phyloP scores from a whole-genome alignment of 2,113 vertebrate genomes.

The Zosterops lateralis region DNA sequence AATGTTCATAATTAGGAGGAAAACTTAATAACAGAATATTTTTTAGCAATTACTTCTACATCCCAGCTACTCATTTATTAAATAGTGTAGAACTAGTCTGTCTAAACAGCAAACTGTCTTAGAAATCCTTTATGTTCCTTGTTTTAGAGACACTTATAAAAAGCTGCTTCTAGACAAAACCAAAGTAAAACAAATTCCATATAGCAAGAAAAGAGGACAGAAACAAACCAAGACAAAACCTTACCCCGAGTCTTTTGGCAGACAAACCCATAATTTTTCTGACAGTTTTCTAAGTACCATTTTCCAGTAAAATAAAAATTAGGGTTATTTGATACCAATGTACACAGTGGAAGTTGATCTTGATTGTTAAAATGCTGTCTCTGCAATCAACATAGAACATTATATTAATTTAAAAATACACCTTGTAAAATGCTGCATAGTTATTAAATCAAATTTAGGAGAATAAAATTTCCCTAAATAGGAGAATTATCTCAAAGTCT shows the following conservation, averaged over 20 bases:
- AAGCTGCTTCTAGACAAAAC: background rate
- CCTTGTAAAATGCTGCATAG: background rate
- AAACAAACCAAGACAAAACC: conserved; percentile 32
- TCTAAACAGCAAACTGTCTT: background rate
- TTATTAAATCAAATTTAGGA: background rate
- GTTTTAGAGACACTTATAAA: background rate
- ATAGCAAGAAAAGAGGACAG: background rate
- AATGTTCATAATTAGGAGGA: background rate
- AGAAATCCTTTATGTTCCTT: background rate
- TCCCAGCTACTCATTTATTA: background rate
- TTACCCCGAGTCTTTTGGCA: conserved; percentile 90
- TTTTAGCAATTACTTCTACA: background rate
- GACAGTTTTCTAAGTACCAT: conserved; percentile 90
- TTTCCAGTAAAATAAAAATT: conserved; percentile 89
- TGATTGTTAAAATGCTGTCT: conserved; percentile 48
- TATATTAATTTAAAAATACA: background rate
- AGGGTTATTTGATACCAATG: conserved; percentile 85
- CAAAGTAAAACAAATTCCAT: background rate
- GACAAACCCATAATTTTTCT: conserved; percentile 84
- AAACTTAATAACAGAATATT: background rate
- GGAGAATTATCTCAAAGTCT: background rate
- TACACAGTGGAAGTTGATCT: conserved; percentile 78
- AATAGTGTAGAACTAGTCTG: background rate
- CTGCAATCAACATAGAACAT: conserved; percentile 55
- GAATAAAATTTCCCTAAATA: background rate